Evolutionary conservation across 1,140 invertebrate species (phyloP), one percentile per base, ranked within the genome.

Genomic region (Pteromalus puparum): DNA sequence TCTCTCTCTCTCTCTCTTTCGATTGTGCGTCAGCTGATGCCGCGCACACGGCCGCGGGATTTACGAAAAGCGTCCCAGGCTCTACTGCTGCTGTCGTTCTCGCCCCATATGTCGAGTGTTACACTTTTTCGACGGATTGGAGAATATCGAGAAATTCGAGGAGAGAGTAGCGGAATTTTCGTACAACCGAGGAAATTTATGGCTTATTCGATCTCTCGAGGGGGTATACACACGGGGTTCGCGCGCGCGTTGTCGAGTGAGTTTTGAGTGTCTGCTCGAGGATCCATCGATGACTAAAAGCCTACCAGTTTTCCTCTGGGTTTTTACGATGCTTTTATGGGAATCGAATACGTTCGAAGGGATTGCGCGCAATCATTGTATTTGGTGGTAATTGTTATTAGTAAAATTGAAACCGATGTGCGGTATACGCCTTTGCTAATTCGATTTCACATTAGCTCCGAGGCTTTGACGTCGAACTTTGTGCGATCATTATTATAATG

Each of bases 71-170:
- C 21, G 53, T 21, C 53, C 18, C 21, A 21, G 21, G 53, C 30
- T 34, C 30, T 34, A 5, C 3, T 34, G 48, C 48, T 53, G 48
- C 53, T 61, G 21, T 61, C 53, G 53, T 61, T 21, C 18, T 18
- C 53, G 53, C 6, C 53, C 53, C 53, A 61, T 61, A 61, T 61
- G 53, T 61, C 53, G 53, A 61, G 6, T n/a, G 18, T 21, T n/a
- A 61, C 21, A 61, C 53, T n/a, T 61, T 61, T n/a, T 61, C 53
- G 53, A 61, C 6, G 21, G 53, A 61, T 61, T 61, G 21, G 53
- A 21, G 53, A n/a, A 21, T 34, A 78, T 78, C 26, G 76, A 13
- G 53, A 77, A 77, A 77, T 18, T 61, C 48, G 46, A 78, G 76
- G 12, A 61, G 46, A 77, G 42, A 18, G n/a, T 18, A 61, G 53